These are phyloP conservation scores for Malurus elegans DNA, from an alignment of 2,113 vertebrate genomes.

Conservation along the genomic window DNA sequence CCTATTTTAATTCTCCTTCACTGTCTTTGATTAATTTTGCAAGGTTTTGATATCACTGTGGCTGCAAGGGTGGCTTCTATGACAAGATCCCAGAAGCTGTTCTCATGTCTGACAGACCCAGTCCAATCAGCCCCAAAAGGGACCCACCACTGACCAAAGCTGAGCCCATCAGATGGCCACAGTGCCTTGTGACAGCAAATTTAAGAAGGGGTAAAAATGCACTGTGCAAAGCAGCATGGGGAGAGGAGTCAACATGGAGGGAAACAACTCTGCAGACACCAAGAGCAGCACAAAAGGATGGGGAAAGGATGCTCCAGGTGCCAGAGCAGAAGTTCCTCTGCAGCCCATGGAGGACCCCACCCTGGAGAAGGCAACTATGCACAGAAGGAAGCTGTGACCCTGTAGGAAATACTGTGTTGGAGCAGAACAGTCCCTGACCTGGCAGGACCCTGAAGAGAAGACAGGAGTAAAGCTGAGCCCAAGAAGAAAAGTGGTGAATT, in stretches of 20 bases:
- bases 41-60: background rate
- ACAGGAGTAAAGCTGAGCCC: background rate
- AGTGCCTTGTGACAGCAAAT: background rate
- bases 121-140: background rate
- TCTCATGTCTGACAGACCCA: background rate
- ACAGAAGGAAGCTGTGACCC: background rate
- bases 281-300: background rate
- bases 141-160: background rate
- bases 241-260: background rate
- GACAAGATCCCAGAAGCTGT: background rate
- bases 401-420: accelerated
- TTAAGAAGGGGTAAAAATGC: background rate
- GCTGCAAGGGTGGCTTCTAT: background rate
- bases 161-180: accelerated
- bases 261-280: background rate
- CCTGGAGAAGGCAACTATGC: accelerated
- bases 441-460: background rate
- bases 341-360: background rate
- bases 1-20: background rate
- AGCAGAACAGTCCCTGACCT: background rate
- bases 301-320: background rate
- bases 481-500: background rate
- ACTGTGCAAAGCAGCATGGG: background rate
- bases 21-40: background rate
- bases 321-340: background rate